Evolutionary conservation across 2,113 vertebrate genomes (phyloP).

Genomic region (Aix galericulata): DNA sequence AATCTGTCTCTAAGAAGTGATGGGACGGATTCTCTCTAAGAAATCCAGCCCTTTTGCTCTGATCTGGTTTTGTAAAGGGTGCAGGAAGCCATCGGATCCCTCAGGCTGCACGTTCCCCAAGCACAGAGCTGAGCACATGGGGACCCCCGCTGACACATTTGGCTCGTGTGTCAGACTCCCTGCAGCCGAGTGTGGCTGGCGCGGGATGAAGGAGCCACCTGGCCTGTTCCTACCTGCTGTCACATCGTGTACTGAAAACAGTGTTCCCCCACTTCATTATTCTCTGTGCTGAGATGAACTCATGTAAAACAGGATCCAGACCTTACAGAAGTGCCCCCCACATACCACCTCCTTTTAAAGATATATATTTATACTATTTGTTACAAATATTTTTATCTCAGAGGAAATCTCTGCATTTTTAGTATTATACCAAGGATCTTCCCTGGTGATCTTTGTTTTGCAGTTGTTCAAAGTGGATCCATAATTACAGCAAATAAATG

Average conservation of each 20-base stretch:
- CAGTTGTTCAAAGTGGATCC: background rate
- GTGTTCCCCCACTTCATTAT: background rate
- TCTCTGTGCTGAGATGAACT: background rate
- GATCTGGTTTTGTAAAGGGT: background rate
- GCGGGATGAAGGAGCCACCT: background rate
- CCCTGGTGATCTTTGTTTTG: background rate
- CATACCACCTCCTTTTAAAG: background rate
- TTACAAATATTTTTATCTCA: background rate
- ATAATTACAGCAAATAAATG: slow-evolving; percentile 37
- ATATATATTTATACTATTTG: background rate
- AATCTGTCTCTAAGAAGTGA: slow-evolving; percentile 63
- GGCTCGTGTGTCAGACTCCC: background rate
- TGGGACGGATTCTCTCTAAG: slow-evolving; percentile 49
- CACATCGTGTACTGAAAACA: background rate
- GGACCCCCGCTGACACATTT: background rate
- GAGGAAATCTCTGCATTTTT: background rate
- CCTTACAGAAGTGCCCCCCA: background rate
- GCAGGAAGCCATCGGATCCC: background rate
- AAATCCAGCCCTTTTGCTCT: slow-evolving; percentile 53
- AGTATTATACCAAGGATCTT: background rate
- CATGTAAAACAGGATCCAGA: background rate
- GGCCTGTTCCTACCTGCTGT: background rate
- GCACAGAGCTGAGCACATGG: background rate
- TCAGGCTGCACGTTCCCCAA: background rate
- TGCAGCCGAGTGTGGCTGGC: accelerated